These are phyloP conservation scores for Orycteropus afer DNA, from an alignment of 2,113 vertebrate genomes.

Conservation along the genomic window DNA sequence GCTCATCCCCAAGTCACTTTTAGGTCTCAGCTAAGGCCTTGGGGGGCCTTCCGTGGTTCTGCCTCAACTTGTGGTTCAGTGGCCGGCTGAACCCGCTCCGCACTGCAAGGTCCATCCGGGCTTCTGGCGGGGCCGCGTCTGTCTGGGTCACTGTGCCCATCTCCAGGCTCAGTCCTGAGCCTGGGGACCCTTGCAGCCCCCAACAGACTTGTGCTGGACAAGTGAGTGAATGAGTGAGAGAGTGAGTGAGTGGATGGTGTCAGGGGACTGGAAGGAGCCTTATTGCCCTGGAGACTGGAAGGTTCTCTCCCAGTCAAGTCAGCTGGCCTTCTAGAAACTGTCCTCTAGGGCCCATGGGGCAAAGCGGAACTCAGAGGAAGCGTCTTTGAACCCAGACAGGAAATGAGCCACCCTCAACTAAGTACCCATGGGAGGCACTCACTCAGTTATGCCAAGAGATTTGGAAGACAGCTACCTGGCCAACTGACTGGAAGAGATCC, in stretches of 20 bases:
- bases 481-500: no score
- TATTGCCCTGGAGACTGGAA: accelerated
- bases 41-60: no score
- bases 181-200: background rate
- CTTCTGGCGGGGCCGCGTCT: background rate
- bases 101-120: no score
- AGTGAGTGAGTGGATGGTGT: no score
- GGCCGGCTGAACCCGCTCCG: background rate
- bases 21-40: background rate
- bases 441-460: no score
- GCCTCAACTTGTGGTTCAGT: background rate
- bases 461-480: no score
- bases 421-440: background rate
- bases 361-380: background rate
- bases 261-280: accelerated
- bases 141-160: accelerated
- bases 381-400: background rate
- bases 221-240: background rate
- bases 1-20: no score
- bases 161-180: background rate
- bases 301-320: background rate
- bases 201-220: accelerated
- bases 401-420: background rate
- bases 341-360: accelerated
- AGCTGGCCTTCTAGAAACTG: background rate